Percentiles rank a stretch among this genome's conserved stretches.
phyloP scores from a whole-genome alignment of 2,797 vertebrate genomes.

The Gallinago solitaria region DNA sequence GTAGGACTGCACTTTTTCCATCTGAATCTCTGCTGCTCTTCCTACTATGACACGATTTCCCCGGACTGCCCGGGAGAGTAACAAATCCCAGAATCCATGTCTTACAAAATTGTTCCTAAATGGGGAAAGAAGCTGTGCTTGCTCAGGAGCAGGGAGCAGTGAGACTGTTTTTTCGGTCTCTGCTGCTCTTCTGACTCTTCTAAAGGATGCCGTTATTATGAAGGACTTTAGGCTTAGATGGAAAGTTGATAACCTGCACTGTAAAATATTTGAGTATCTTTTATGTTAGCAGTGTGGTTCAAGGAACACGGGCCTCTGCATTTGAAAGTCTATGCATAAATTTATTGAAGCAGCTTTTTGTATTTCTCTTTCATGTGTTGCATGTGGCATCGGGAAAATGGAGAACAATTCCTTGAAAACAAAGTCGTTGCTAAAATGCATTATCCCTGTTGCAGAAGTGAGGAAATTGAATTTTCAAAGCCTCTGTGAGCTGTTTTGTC shows the following conservation, averaged over 20 bases:
- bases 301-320: not conserved
- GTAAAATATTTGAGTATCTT: not conserved
- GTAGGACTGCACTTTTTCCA: not conserved
- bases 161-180: not conserved
- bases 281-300: not conserved
- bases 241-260: not conserved
- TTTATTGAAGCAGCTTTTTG: not conserved
- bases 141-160: not conserved
- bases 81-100: not conserved
- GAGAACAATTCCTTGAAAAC: slow-evolving; percentile 3
- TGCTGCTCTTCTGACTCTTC: not conserved
- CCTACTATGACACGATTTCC: not conserved
- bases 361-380: not conserved
- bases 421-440: slow-evolving; percentile 18
- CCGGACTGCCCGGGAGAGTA: not conserved
- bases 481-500: slow-evolving; percentile 16
- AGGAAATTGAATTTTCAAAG: slow-evolving; percentile 56
- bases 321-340: not conserved
- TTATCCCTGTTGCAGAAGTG: slow-evolving; percentile 6
- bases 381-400: not conserved
- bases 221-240: not conserved
- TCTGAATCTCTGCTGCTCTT: not conserved
- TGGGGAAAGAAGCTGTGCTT: not conserved
- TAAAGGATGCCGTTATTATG: not conserved
- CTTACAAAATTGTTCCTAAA: not conserved